A percentile compares a stretch with the other conserved stretches of the same genome.
These are phyloP conservation scores for Phyto melanocephala DNA, from an alignment of 2,888 invertebrate species.

Conservation along the genomic window DNA sequence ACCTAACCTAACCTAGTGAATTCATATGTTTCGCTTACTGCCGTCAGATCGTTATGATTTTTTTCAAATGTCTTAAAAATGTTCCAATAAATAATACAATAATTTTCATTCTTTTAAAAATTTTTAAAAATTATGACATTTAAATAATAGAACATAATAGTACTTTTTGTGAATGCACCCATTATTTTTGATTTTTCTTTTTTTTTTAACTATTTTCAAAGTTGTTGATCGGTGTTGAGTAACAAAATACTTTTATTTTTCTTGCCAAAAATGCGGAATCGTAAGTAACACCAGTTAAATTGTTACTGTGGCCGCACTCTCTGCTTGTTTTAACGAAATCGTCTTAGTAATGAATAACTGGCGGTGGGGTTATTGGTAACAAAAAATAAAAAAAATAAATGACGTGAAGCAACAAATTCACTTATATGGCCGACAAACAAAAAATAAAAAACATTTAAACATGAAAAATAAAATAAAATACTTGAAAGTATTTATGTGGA, in stretches of 20 bases:
- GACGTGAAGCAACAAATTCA: conserved; percentile 51
- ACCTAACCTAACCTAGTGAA: too few species aligned
- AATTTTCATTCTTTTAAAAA: conserved; percentile 2
- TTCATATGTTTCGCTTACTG: too few species aligned
- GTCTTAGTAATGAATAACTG: conserved; percentile 11
- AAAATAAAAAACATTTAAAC: background rate
- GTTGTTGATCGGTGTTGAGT: background rate
- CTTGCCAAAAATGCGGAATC: conserved; percentile 35
- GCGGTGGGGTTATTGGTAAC: conserved; percentile 18
- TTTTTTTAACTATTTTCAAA: background rate
- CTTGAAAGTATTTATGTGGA: conserved; percentile 32
- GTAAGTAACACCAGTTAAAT: conserved; percentile 25
- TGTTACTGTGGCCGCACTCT: background rate
- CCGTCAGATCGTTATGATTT: too few species aligned
- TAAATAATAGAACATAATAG: too few species aligned
- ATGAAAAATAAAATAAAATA: background rate
- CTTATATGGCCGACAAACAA: conserved; percentile 39
- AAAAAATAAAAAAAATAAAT: background rate
- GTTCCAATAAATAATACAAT: too few species aligned
- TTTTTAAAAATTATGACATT: too few species aligned
- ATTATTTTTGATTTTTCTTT: background rate
- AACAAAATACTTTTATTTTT: conserved; percentile 19
- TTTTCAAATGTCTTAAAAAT: too few species aligned
- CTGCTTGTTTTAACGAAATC: background rate
- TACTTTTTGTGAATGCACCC: too few species aligned